Conservation (phyloP, 2,797 vertebrate species). For the Buphagus erythrorhynchus region DNA sequence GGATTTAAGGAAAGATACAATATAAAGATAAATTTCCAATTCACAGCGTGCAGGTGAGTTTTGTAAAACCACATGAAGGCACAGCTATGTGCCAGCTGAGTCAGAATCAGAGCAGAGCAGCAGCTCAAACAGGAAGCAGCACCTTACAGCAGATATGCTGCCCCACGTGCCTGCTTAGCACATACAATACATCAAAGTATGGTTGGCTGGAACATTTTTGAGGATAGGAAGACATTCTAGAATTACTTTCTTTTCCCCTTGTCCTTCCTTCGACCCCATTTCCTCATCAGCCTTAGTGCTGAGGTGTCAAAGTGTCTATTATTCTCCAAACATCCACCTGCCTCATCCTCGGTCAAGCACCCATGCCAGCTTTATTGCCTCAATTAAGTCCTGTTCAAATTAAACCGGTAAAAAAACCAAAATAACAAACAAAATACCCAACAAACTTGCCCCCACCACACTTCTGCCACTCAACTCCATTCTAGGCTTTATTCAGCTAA, state of each 20-base stretch:
- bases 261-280: not conserved
- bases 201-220: not conserved
- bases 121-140: not conserved
- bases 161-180: accelerated
- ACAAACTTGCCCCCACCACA: not conserved
- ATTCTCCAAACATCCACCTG: not conserved
- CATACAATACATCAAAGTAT: not conserved
- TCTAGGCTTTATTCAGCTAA: not conserved
- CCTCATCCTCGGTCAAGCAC: not conserved
- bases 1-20: not conserved
- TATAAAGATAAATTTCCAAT: not conserved
- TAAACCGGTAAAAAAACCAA: not conserved
- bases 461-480: not conserved
- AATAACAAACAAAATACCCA: not conserved
- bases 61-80: not conserved
- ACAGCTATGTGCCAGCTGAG: not conserved
- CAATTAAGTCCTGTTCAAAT: not conserved
- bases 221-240: not conserved
- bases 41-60: not conserved
- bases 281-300: not conserved
- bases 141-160: not conserved
- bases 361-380: not conserved
- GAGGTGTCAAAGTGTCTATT: not conserved
- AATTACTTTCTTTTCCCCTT: not conserved
- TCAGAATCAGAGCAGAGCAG: not conserved